Conservation (phyloP, 2,113 vertebrate species). For the Rhombomys opimus region DNA sequence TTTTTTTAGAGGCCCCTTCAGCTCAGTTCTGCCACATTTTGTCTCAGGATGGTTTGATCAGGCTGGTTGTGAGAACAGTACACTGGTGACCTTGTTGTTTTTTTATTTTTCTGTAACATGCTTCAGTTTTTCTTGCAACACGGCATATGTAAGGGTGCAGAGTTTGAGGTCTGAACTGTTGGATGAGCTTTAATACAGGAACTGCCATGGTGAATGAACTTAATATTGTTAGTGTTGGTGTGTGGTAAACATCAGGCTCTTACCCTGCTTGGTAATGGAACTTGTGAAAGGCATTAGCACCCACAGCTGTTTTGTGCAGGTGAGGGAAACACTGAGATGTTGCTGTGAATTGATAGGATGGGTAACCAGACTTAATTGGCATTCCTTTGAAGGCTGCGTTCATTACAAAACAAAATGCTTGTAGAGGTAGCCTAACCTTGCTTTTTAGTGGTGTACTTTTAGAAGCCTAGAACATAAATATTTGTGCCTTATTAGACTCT, state of each 20-base stretch:
- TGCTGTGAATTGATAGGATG: too few relatives aligned
- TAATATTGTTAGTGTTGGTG: background rate
- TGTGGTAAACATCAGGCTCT: background rate
- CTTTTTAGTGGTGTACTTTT: background rate
- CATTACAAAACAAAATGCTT: background rate
- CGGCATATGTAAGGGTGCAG: background rate
- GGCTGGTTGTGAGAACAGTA: background rate
- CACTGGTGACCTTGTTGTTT: background rate
- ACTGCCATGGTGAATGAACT: background rate
- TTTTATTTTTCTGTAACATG: background rate
- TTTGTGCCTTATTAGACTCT: background rate
- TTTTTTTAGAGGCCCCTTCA: background rate
- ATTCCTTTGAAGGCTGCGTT: background rate
- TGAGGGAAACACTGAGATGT: too few relatives aligned
- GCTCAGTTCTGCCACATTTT: background rate
- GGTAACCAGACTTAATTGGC: background rate
- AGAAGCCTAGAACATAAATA: background rate
- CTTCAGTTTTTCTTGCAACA: background rate
- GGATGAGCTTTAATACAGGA: background rate
- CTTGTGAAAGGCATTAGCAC: background rate
- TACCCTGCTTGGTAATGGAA: background rate
- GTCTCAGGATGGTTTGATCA: constrained; percentile 31
- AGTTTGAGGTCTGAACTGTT: background rate
- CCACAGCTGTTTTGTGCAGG: background rate
- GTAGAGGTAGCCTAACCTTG: too few relatives aligned